phyloP scores from a whole-genome alignment of 2,888 invertebrate genomes.

The Priocnemis perturbator region DNA sequence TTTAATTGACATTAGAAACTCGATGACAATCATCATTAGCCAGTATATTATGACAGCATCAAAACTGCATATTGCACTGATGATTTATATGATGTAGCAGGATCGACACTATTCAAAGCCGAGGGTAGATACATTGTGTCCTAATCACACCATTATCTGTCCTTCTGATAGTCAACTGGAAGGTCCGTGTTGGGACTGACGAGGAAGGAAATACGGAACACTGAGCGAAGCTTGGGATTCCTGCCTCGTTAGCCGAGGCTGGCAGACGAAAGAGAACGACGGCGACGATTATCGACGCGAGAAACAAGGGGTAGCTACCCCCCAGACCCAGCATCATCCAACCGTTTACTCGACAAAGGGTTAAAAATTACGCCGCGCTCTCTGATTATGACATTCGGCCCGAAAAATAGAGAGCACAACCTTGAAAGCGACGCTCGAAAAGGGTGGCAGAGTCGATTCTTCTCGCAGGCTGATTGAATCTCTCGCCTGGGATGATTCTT shows the following conservation, averaged over 20 bases:
- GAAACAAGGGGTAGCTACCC: slow-evolving; percentile 4
- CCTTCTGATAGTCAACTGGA: slow-evolving; percentile 53
- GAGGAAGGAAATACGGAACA: not conserved
- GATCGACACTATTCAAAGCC: slow-evolving; percentile 13
- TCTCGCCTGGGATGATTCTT: no score
- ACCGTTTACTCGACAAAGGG: slow-evolving; percentile 47
- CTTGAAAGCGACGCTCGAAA: not conserved
- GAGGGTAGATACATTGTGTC: slow-evolving; percentile 54
- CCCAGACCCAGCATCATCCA: not conserved
- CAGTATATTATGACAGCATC: no score
- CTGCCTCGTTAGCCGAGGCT: not conserved
- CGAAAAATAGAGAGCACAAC: not conserved
- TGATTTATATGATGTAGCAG: no score
- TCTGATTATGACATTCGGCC: slow-evolving; percentile 38
- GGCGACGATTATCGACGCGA: slow-evolving; percentile 33
- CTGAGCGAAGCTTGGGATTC: not conserved
- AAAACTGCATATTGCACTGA: no score
- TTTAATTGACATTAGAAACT: no score
- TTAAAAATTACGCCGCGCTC: slow-evolving; percentile 42
- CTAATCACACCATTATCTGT: slow-evolving; percentile 68
- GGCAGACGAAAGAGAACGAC: not conserved
- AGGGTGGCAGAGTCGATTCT: not conserved
- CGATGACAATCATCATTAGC: no score
- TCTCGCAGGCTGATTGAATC: not conserved
- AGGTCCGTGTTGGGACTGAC: slow-evolving; percentile 1